These are phyloP conservation scores for Oxygymnocypris stewartii DNA, from an alignment of 2,113 vertebrate species.

Conservation along the genomic window DNA sequence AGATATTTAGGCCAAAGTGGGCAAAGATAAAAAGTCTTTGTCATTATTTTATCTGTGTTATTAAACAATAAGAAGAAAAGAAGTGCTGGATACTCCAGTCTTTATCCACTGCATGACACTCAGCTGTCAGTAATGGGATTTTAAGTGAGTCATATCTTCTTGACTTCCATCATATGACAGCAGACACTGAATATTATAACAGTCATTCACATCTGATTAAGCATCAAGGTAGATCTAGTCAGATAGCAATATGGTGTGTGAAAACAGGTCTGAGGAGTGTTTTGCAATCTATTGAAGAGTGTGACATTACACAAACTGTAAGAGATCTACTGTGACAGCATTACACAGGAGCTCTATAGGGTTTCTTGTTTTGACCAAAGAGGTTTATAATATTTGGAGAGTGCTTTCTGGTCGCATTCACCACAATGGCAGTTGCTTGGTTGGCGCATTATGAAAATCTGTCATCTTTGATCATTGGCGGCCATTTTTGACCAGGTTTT, in stretches of 20 bases:
- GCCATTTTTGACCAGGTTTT: background rate
- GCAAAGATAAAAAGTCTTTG: too few relatives aligned
- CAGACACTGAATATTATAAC: background rate
- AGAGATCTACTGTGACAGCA: background rate
- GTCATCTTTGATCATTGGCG: background rate
- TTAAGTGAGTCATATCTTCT: conserved; percentile 7
- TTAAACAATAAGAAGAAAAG: too few relatives aligned
- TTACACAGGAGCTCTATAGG: background rate
- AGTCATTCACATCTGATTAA: background rate
- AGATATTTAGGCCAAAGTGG: too few relatives aligned
- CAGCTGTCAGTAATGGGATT: background rate
- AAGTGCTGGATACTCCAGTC: background rate
- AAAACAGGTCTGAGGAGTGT: background rate
- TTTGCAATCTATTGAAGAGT: background rate
- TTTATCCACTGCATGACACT: background rate
- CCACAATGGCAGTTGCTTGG: background rate
- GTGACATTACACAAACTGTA: background rate
- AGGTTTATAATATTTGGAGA: background rate
- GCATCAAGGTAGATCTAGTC: background rate
- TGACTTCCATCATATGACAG: background rate
- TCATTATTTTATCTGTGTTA: too few relatives aligned
- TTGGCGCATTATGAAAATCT: background rate
- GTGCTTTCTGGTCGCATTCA: background rate
- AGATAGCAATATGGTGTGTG: background rate
- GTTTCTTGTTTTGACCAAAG: background rate